These are phyloP conservation scores for Drosophila helvetica DNA, from an alignment of 2,888 invertebrate genomes.

Conservation along the genomic window DNA sequence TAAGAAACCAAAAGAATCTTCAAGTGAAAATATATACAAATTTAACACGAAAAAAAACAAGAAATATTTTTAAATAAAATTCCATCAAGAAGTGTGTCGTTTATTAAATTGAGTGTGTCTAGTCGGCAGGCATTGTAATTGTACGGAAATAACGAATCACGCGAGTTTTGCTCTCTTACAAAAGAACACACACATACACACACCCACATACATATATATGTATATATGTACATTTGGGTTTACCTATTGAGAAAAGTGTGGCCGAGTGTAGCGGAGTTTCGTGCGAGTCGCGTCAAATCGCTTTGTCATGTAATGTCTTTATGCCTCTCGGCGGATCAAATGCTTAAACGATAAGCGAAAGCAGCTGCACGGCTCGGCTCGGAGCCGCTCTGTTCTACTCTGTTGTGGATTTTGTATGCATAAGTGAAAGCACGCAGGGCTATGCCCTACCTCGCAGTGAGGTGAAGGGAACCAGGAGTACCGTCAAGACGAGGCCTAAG, in stretches of 20 bases:
- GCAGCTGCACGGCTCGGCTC: constrained; percentile 52
- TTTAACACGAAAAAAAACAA: background rate
- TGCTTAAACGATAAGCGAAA: constrained; percentile 72
- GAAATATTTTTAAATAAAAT: constrained; percentile 20
- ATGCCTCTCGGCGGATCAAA: constrained; percentile 72
- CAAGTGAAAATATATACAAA: constrained; percentile 1
- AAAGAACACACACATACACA: background rate
- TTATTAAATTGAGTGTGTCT: constrained; percentile 29
- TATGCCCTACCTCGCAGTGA: constrained; percentile 32
- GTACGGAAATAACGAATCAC: constrained; percentile 45
- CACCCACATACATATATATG: background rate
- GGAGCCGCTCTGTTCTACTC: background rate
- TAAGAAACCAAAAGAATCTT: constrained; percentile 1
- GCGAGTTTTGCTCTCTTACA: constrained; percentile 21
- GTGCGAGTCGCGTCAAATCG: constrained; percentile 56
- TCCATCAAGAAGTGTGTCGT: constrained; percentile 17
- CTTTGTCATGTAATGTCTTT: constrained; percentile 74
- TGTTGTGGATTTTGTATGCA: constrained; percentile 66
- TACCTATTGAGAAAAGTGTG: background rate
- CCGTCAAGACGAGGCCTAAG: constrained; percentile 13
- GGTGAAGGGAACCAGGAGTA: constrained; percentile 25
- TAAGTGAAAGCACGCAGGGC: constrained; percentile 60
- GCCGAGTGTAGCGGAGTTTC: constrained; percentile 19
- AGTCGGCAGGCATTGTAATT: constrained; percentile 24
- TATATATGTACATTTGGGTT: background rate